A percentile compares a stretch with the other conserved stretches of the same genome.
These are phyloP conservation scores for Plagodis dolabraria DNA, from an alignment of 2,888 invertebrate genomes.

Conservation along the genomic window DNA sequence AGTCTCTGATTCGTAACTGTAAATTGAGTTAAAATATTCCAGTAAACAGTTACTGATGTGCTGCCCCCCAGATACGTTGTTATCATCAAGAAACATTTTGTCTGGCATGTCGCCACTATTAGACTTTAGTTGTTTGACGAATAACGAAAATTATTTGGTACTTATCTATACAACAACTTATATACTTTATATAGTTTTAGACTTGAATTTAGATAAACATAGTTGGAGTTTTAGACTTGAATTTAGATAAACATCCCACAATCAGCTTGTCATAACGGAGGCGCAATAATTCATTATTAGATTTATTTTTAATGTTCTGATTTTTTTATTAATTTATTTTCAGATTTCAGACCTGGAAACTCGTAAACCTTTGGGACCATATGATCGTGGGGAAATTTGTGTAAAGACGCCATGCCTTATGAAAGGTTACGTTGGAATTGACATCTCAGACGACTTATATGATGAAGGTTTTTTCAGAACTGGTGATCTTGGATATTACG, in stretches of 20 bases:
- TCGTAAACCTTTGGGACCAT: constrained; percentile 52
- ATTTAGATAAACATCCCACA: no score
- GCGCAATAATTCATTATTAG: no score
- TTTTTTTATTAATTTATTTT: constrained; percentile 1
- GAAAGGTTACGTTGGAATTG: constrained; percentile 64
- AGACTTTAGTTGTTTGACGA: not conserved
- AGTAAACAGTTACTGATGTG: not conserved
- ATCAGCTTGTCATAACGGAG: no score
- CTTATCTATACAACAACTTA: no score
- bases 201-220: not conserved
- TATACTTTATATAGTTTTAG: not conserved
- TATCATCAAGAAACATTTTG: constrained; percentile 1
- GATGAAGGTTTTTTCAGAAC: constrained; percentile 66
- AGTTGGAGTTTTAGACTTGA: no score
- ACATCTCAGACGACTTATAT: constrained; percentile 55
- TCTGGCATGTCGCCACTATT: constrained; percentile 1
- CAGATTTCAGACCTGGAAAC: constrained; percentile 70
- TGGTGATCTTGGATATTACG: constrained; percentile 70
- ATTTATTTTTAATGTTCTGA: no score
- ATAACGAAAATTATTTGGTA: constrained; percentile 1
- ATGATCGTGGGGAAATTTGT: constrained; percentile 62
- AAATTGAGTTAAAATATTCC: not conserved
- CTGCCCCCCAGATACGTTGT: not conserved
- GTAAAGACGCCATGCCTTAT: constrained; percentile 63
- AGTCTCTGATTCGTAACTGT: not conserved